Percentiles rank a stretch among this genome's conserved stretches.
Conservation (phyloP, 37 sponge, comb jelly and placozoan species). For the Ephydatia muelleri region DNA sequence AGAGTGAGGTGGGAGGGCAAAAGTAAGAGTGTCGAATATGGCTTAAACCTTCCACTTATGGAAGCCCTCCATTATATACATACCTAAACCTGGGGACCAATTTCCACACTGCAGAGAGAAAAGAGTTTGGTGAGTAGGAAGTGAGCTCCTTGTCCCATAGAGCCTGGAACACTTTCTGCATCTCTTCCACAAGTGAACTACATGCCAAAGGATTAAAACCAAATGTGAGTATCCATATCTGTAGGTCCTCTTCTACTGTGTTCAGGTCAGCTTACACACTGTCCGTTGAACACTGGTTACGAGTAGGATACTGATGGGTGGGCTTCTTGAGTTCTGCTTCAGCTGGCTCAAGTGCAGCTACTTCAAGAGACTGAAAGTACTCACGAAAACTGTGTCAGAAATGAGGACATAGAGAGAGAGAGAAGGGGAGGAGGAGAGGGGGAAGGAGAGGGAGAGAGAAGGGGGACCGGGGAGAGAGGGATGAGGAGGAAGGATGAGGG, state of each 20-base stretch:
- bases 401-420: not conserved
- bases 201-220: not conserved
- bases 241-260: not conserved
- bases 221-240: not conserved
- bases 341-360: constrained; percentile 28
- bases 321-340: constrained; percentile 4
- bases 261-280: constrained; percentile 19
- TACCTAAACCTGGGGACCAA: constrained; percentile 79
- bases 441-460: not conserved
- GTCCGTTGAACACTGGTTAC: not conserved
- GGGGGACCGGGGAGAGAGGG: not conserved
- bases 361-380: constrained; percentile 43
- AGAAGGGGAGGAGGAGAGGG: not conserved
- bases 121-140: constrained; percentile 64
- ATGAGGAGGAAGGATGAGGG: not conserved
- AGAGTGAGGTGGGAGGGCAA: not conserved
- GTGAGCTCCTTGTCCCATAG: constrained; percentile 48
- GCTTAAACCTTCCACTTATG: constrained; percentile 2
- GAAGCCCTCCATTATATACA: not conserved
- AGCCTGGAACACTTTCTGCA: constrained; percentile 59
- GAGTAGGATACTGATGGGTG: constrained; percentile 49
- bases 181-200: constrained; percentile 72
- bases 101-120: constrained; percentile 70
- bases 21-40: not conserved
- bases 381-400: too few relatives aligned